phyloP scores from a whole-genome alignment of 2,888 invertebrate genomes.

The Lycaena phlaeas region DNA sequence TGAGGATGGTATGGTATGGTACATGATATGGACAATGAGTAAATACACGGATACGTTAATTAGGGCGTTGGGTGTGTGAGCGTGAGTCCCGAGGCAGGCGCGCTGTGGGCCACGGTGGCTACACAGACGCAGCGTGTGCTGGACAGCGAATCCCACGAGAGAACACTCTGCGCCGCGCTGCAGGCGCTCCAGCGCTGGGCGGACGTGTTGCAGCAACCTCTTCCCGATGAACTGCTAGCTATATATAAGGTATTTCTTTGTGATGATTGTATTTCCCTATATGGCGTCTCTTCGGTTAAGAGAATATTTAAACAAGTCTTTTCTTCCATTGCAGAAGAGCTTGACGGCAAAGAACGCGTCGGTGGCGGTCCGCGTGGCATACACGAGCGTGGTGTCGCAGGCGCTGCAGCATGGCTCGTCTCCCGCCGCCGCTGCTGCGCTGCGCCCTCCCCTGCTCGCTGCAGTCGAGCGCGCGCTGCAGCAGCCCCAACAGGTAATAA shows the following conservation, averaged over 20 bases:
- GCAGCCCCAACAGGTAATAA: conserved; percentile 80
- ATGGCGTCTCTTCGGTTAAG: too few species aligned
- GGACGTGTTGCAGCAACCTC: conserved; percentile 58
- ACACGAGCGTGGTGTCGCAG: conserved; percentile 81
- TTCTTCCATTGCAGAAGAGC: conserved; percentile 83
- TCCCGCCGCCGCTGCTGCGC: conserved; percentile 45
- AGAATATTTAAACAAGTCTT: too few species aligned
- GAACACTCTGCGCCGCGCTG: conserved; percentile 85
- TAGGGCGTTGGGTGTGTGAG: conserved; percentile 44
- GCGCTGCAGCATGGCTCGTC: conserved; percentile 65
- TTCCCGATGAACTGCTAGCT: conserved; percentile 72
- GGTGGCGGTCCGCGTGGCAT: conserved; percentile 82
- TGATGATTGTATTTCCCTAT: too few species aligned
- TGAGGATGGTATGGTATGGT: too few species aligned
- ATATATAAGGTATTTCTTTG: conserved; percentile 65
- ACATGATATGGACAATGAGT: too few species aligned
- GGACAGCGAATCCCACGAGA: conserved; percentile 93
- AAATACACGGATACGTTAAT: too few species aligned
- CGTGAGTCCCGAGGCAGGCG: conserved; percentile 70
- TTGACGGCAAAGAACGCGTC: conserved; percentile 83
- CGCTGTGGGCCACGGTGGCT: conserved; percentile 73
- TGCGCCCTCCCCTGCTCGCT: conserved; percentile 78
- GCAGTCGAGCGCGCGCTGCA: conserved; percentile 83
- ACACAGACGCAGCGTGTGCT: conserved; percentile 83
- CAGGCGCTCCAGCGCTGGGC: conserved; percentile 89